Evolutionary conservation across 2,113 vertebrate species (phyloP).

Genomic region (Thymallus thymallus): DNA sequence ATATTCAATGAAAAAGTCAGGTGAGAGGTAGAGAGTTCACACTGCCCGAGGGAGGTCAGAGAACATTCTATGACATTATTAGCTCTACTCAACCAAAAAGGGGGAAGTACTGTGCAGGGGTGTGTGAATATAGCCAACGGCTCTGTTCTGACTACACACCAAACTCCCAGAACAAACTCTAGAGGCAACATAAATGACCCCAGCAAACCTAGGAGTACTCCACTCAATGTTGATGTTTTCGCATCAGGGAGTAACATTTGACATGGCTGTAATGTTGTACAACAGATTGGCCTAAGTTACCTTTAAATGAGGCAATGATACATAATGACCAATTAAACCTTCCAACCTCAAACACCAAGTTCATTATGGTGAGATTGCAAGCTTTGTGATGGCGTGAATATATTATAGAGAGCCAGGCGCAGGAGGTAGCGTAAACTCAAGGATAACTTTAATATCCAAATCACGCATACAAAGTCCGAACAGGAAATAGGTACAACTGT

Average conservation of each 20-base stretch:
- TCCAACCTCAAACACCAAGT: slow-evolving; percentile 36
- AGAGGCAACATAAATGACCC: slow-evolving; percentile 16
- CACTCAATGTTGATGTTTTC: slow-evolving; percentile 51
- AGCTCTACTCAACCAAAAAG: neutral
- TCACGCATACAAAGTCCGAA: no score
- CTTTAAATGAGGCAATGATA: slow-evolving; percentile 40
- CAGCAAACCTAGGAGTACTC: slow-evolving; percentile 17
- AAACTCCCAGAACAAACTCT: slow-evolving; percentile 29
- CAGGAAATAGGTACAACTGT: no score
- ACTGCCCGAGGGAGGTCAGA: neutral
- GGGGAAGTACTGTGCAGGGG: neutral
- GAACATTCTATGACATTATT: slow-evolving; percentile 5
- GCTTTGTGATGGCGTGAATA: no score
- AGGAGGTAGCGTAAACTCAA: no score
- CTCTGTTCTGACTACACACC: slow-evolving; percentile 7
- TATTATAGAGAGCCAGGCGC: no score
- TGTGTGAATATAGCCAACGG: neutral
- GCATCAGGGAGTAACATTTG: slow-evolving; percentile 24
- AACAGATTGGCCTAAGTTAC: slow-evolving; percentile 48
- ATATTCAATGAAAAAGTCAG: slow-evolving; percentile 4
- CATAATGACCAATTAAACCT: slow-evolving; percentile 48
- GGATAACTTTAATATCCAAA: no score
- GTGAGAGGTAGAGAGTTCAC: neutral
- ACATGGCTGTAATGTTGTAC: slow-evolving; percentile 16
- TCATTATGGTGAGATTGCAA: slow-evolving; percentile 1